Conservation (phyloP, 2,888 invertebrate species). For the Apocheima hispidaria region DNA sequence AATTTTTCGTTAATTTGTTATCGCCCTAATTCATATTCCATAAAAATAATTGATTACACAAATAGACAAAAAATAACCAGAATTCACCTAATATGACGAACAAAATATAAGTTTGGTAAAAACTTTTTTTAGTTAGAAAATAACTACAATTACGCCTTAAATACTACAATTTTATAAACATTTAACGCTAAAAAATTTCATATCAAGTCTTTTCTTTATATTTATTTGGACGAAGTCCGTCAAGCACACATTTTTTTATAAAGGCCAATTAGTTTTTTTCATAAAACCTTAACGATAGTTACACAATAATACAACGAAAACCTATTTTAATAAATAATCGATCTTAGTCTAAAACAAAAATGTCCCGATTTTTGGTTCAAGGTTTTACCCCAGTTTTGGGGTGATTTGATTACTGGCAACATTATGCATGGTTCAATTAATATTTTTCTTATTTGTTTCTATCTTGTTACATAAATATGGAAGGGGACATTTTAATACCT, state of each 20-base stretch:
- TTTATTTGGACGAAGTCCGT: slow-evolving; percentile 75
- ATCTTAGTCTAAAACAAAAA: slow-evolving; percentile 34
- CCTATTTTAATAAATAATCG: slow-evolving; percentile 51
- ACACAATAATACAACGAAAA: slow-evolving; percentile 51
- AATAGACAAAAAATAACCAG: not conserved
- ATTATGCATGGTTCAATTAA: slow-evolving; percentile 3
- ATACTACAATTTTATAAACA: slow-evolving; percentile 51
- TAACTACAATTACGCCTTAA: slow-evolving; percentile 46
- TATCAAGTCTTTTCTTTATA: slow-evolving; percentile 78
- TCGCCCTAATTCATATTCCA: not conserved
- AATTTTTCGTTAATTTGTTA: not conserved
- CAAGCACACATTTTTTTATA: slow-evolving; percentile 76
- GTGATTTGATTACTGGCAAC: slow-evolving; percentile 37
- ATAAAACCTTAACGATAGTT: slow-evolving; percentile 49
- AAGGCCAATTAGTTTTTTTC: slow-evolving; percentile 74
- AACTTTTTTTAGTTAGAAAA: slow-evolving; percentile 33
- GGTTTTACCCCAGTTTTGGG: slow-evolving; percentile 31
- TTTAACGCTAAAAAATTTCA: slow-evolving; percentile 70
- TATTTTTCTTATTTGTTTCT: not conserved
- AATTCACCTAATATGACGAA: not conserved
- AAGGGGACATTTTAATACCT: slow-evolving; percentile 12
- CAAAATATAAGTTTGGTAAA: slow-evolving; percentile 1
- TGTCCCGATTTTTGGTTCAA: slow-evolving; percentile 48
- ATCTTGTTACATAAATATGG: not conserved
- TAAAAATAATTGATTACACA: not conserved